Conservation (phyloP, 1,140 invertebrate genomes). For the Aphis craccivora region DNA sequence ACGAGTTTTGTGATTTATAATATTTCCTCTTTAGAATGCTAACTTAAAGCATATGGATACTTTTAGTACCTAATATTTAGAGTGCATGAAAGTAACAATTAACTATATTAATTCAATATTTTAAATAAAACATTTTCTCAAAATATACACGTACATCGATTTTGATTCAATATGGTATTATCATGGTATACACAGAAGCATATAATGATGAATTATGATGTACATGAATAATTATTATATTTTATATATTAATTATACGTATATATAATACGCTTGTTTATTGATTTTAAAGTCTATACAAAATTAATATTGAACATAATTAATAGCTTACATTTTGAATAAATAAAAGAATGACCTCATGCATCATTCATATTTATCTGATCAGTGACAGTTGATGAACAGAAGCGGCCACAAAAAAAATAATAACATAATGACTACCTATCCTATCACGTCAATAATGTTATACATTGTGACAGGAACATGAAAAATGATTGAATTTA, state of each 20-base stretch:
- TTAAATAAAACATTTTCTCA: not conserved
- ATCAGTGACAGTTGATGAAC: conserved; percentile 2
- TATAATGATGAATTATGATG: not conserved
- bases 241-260: not conserved
- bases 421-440: not conserved
- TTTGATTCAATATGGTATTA: not conserved
- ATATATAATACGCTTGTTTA: not conserved
- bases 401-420: not conserved
- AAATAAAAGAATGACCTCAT: not conserved
- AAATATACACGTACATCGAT: not conserved
- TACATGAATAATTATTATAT: not conserved
- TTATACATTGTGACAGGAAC: conserved; percentile 3
- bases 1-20: conserved; percentile 5
- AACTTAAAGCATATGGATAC: no score
- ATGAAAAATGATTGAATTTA: conserved; percentile 4
- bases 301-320: not conserved
- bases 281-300: not conserved
- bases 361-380: not conserved
- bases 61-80: not conserved
- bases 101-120: not conserved
- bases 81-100: not conserved
- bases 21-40: not conserved
- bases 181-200: not conserved
- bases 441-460: not conserved
- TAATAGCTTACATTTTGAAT: not conserved